A percentile compares a stretch with the other conserved stretches of the same genome.
Conservation (phyloP, 2,797 vertebrate species). For the Coreius guichenoti region DNA sequence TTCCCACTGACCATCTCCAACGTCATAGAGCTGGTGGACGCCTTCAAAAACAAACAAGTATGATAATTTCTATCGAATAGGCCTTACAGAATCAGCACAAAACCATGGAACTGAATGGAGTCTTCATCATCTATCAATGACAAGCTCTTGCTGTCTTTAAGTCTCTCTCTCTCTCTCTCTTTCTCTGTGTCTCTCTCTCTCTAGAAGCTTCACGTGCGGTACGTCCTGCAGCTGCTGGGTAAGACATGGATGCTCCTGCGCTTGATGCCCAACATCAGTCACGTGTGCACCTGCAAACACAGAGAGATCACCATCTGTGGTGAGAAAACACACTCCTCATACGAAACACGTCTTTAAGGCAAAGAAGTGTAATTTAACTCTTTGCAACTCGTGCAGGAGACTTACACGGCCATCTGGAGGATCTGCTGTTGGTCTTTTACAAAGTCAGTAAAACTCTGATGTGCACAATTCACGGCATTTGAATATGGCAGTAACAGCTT, state of each 20-base stretch:
- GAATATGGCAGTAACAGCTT: background rate
- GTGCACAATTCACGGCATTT: background rate
- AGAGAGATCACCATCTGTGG: slow-evolving; percentile 94
- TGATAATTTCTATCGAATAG: background rate
- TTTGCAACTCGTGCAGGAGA: slow-evolving; percentile 78
- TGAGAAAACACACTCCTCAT: slow-evolving; percentile 62
- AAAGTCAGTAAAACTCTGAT: slow-evolving; percentile 80
- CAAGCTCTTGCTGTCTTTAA: background rate
- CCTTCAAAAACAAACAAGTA: slow-evolving; percentile 92
- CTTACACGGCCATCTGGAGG: slow-evolving; percentile 91
- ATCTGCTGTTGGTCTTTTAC: slow-evolving; percentile 93
- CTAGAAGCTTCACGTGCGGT: slow-evolving; percentile 93
- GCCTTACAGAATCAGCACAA: background rate
- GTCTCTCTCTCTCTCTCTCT: too few relatives aligned
- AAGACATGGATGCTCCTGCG: slow-evolving; percentile 87
- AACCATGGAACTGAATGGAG: background rate
- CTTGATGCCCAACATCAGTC: slow-evolving; percentile 89
- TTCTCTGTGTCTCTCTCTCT: slow-evolving; percentile 72
- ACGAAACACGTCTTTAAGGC: background rate
- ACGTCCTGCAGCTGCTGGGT: slow-evolving; percentile 89
- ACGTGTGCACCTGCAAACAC: slow-evolving; percentile 81
- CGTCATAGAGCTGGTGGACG: slow-evolving; percentile 87
- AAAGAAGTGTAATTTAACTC: background rate
- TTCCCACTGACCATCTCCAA: slow-evolving; percentile 88
- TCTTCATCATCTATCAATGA: slow-evolving; percentile 47